Evolutionary conservation across 2,888 invertebrate species (phyloP).

Genomic region (Geotrupes spiniger): DNA sequence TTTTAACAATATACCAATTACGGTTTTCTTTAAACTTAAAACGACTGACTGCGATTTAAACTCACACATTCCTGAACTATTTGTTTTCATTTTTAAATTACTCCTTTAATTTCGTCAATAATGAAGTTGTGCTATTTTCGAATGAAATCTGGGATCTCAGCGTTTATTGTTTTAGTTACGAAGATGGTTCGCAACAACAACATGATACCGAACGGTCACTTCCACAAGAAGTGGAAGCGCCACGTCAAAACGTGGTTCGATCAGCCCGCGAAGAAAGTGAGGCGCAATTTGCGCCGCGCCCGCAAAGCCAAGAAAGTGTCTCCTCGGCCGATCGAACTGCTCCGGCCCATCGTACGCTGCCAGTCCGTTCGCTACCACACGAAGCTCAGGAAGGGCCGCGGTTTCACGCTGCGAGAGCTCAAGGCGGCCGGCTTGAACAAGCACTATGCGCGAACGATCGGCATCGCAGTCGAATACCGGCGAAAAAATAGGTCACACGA

Average conservation of each 20-base stretch:
- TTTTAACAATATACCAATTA: too few species aligned
- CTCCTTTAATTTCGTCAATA: too few species aligned
- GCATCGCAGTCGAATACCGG: conserved; percentile 89
- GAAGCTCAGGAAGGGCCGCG: conserved; percentile 85
- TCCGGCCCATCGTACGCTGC: conserved; percentile 87
- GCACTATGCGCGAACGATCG: conserved; percentile 82
- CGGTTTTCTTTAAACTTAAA: too few species aligned
- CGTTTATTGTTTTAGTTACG: too few species aligned
- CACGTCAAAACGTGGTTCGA: conserved; percentile 96
- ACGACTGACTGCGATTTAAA: too few species aligned
- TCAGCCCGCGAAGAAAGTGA: conserved; percentile 87
- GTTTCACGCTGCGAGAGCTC: conserved; percentile 90
- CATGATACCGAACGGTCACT: conserved; percentile 96
- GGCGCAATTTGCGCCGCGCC: conserved; percentile 76
- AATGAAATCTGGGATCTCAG: too few species aligned
- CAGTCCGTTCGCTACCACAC: conserved; percentile 90
- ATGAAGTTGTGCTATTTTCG: too few species aligned
- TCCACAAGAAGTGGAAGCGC: conserved; percentile 97
- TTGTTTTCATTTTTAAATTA: too few species aligned
- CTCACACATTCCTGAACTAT: too few species aligned
- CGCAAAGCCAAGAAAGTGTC: conserved; percentile 84
- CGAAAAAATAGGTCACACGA: conserved; percentile 90
- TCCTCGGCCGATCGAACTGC: conserved; percentile 80
- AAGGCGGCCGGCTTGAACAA: conserved; percentile 83
- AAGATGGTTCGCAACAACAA: conserved; percentile 86